Conservation (phyloP, 2,113 vertebrate species). For the Phaethornis superciliosus region DNA sequence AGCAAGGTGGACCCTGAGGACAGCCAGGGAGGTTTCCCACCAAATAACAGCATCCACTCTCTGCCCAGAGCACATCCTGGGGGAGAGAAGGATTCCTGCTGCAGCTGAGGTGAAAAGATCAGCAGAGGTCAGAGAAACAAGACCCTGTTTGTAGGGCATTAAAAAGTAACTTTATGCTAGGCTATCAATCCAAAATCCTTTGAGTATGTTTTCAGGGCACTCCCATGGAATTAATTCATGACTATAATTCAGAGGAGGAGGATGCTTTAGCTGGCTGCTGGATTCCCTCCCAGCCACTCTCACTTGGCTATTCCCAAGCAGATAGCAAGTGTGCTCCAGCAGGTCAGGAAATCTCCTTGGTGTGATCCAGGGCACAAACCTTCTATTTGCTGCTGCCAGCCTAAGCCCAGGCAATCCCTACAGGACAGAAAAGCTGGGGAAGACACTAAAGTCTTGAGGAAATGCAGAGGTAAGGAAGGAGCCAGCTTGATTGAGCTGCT, state of each 20-base stretch:
- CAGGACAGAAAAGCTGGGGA: not conserved
- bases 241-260: not conserved
- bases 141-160: not conserved
- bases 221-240: not conserved
- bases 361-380: not conserved
- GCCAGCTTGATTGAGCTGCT: not conserved
- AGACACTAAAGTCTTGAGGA: not conserved
- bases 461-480: not conserved
- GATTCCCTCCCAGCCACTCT: not conserved
- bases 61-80: not conserved
- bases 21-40: not conserved
- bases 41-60: not conserved
- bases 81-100: not conserved
- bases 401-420: not conserved
- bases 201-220: not conserved
- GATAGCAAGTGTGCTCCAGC: fast-evolving
- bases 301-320: not conserved
- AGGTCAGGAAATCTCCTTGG: not conserved
- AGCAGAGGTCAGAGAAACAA: not conserved
- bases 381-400: not conserved
- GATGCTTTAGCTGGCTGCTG: not conserved
- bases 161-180: not conserved
- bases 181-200: not conserved
- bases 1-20: not conserved
- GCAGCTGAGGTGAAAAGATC: not conserved